A percentile compares a stretch with the other conserved stretches of the same genome.
phyloP scores from a whole-genome alignment of 30 jellyfish, hydroid and myxozoan genomes.

The Aurelia coerulea region DNA sequence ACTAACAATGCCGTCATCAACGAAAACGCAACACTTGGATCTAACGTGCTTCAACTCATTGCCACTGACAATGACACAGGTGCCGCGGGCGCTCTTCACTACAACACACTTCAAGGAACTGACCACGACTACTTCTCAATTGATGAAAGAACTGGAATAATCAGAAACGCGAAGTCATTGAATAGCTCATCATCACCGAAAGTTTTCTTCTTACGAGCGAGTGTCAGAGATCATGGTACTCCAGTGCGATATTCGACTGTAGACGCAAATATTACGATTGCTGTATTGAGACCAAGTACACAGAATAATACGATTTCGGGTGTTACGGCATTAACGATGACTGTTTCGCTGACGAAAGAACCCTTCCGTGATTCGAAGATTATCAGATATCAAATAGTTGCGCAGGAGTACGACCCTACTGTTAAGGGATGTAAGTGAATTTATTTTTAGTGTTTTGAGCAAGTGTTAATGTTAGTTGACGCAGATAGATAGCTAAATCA shows the following conservation, averaged over 20 bases:
- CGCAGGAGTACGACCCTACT: constrained; percentile 69
- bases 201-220: constrained; percentile 41
- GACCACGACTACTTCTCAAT: constrained; percentile 54
- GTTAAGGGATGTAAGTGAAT: constrained; percentile 24
- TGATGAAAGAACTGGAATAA: constrained; percentile 59
- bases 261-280: constrained; percentile 58
- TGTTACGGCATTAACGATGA: constrained; percentile 68
- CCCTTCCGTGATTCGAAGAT: constrained; percentile 75
- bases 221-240: constrained; percentile 65
- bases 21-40: constrained; percentile 53
- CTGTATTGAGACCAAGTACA: constrained; percentile 24
- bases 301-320: constrained; percentile 39
- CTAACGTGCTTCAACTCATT: constrained; percentile 18
- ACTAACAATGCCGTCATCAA: constrained; percentile 59
- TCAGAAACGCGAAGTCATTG: constrained; percentile 37
- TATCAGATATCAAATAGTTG: constrained; percentile 59
- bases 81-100: constrained; percentile 65
- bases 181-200: constrained; percentile 36
- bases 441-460: no score
- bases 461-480: no score
- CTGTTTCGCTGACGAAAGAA: constrained; percentile 49
- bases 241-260: constrained; percentile 41
- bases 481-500: no score
- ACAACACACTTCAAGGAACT: constrained; percentile 60
- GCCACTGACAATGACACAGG: constrained; percentile 82